phyloP scores from a whole-genome alignment of 2,797 vertebrate species.

The Spheniscus humboldti region DNA sequence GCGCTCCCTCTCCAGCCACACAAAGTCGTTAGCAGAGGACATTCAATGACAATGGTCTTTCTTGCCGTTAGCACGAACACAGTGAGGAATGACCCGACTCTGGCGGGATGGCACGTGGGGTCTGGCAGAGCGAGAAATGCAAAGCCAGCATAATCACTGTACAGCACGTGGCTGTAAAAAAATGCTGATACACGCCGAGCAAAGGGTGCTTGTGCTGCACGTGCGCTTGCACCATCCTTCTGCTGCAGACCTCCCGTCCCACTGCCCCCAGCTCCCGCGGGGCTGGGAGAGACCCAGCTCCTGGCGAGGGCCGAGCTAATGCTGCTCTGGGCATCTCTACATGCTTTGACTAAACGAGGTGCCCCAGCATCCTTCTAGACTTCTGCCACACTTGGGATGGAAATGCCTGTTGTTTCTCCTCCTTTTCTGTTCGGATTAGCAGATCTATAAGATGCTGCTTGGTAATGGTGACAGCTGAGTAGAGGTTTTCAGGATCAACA shows the following conservation, averaged over 20 bases:
- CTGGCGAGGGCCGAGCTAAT: fast-evolving
- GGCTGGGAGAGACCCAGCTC: too few species aligned
- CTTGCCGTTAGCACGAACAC: fast-evolving
- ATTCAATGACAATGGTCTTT: fast-evolving
- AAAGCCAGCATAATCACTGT: fast-evolving
- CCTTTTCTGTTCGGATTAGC: background rate
- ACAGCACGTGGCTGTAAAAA: background rate
- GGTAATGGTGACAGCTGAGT: background rate
- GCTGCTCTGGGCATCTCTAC: too few species aligned
- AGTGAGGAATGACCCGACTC: fast-evolving
- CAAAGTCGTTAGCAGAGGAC: background rate
- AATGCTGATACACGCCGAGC: fast-evolving
- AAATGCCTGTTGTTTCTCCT: background rate
- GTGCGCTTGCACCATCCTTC: background rate
- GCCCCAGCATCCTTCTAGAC: background rate
- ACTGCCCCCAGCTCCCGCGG: background rate
- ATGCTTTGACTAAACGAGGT: fast-evolving
- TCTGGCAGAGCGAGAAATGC: background rate
- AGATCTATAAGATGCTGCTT: fast-evolving
- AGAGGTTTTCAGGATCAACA: background rate
- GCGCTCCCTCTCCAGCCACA: background rate
- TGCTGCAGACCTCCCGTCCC: background rate
- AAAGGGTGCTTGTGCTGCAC: background rate
- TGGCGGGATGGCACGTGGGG: background rate
- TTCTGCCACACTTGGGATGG: background rate